Evolutionary conservation across 64 coral and sea anemone species (phyloP), one percentile per base, ranked within the genome.

Genomic region (Orbicella faveolata): DNA sequence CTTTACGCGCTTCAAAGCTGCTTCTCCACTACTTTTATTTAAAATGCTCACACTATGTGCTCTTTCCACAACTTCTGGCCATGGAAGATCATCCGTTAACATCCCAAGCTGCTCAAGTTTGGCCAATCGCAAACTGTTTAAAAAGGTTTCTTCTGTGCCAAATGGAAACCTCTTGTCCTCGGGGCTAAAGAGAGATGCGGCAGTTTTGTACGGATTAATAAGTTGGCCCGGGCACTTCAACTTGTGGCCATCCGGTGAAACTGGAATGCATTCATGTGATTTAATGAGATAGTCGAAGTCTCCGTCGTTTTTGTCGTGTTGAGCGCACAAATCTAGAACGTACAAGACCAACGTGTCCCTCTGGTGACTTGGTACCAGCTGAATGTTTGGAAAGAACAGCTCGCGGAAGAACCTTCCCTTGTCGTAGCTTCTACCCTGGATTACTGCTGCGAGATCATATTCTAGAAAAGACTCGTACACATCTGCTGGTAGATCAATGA

Each of bases 91-190:
- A 73, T 98, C 89, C 36, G 26, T 35, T 1, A 79, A 17, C 92
- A 98, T 98, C 26, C 96, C 95, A 13, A 98, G 55, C 54, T 77
- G 53, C 59, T 86, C 79, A 25, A 98, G 83, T 19, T 79, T 91
- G n/a, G 16, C 14, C 34, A 91, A 57, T 61, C 95, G 70, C 77
- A 52, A 34, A 25, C 83, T 48, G 8, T 36, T 21, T 17, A 87
- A 53, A 80, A 92, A 98, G 18, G 57, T 61, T 34, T 86, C 78
- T 0, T 81, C 83, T 17, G 30, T 37, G 8, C 79, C 57, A 64
- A 16, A 65, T 13, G 92, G 93, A 87, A 98, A 98, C 37, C 90
- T 73, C 13, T 63, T 76, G 41, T 98, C 96, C 20, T 88, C 93
- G 62, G 52, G 74, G 13, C 44, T 72, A 41, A 90, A 98, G 23